Evolutionary conservation across 1,140 invertebrate species (phyloP).

Genomic region (Leptinotarsa lineolata): DNA sequence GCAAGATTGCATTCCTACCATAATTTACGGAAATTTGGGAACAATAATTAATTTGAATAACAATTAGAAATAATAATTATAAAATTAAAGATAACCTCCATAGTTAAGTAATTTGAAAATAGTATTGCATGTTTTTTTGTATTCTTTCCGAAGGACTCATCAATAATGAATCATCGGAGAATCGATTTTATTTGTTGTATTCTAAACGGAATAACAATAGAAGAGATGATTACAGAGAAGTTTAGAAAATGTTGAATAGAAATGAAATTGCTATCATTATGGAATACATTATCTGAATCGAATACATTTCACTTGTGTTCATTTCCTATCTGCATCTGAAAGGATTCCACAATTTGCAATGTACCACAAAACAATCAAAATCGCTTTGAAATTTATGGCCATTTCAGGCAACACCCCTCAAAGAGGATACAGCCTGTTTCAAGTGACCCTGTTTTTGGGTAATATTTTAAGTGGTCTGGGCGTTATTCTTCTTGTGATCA

Average conservation of each 20-base stretch:
- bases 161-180: no score
- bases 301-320: background rate
- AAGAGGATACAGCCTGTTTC: background rate
- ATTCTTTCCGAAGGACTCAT: no score
- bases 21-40: no score
- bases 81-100: no score
- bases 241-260: slow-evolving; percentile 1
- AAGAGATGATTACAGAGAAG: no score
- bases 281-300: background rate
- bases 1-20: no score
- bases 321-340: background rate
- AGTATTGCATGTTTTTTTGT: no score
- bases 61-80: no score
- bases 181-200: no score
- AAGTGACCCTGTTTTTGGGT: background rate
- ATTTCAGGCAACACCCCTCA: background rate
- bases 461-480: background rate
- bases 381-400: background rate
- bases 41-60: no score
- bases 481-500: background rate
- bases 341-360: background rate
- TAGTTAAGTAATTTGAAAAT: no score
- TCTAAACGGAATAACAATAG: no score
- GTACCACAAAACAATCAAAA: background rate
- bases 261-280: background rate